Base-by-base conservation (phyloP, 2,888 invertebrate genomes). In the Antheraea yamamai region DNA sequence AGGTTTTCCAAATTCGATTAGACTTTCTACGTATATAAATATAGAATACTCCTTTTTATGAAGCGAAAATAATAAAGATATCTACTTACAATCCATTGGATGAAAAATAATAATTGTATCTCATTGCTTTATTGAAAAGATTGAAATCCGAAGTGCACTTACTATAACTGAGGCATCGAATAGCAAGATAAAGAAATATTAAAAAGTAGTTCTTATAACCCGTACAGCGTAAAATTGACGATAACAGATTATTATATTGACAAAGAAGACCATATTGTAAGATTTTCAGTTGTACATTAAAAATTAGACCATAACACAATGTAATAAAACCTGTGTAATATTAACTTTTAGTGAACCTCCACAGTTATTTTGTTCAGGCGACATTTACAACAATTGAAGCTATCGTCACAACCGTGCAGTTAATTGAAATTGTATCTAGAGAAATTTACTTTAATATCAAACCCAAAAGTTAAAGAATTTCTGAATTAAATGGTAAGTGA, bases 401-500 rank as follows among this genome's bases (percentile, higher is more conserved):
- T 70, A 39, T 70, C 74, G 77, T 74, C 75, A 72, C 77, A 76
- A 18, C 70, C 73, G 18, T 70, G 39, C 20, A 70, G 77, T 80
- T 81, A 84, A 82, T 80, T 79, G 83, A 83, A 81, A 81, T 79
- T 83, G 80, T 82, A 81, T 78, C 82, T 84, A 78, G 83, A 84
- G 85, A 85, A 88, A 87, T 88, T 84, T 86, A 88, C 86, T 85
- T 88, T 88, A 84, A 84, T 84, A 84, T 85, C 84, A 88, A 85
- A 84, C 84, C 83, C 78, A 14, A 84, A 84, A 81, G 84, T 81
- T 79, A 84, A 90, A 90, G 91, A 90, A 91, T 92, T 89, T 88
- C 82, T 81, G 88, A 90, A 92, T 92, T 91, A 92, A 92, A 91
- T 88, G 88, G 84, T 90, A 93, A 91, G 91, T 92, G 93, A 92